A percentile compares a stretch with the other conserved stretches of the same genome.
Conservation (phyloP, 2,888 invertebrate genomes). For the Cremastobaeus sp. region DNA sequence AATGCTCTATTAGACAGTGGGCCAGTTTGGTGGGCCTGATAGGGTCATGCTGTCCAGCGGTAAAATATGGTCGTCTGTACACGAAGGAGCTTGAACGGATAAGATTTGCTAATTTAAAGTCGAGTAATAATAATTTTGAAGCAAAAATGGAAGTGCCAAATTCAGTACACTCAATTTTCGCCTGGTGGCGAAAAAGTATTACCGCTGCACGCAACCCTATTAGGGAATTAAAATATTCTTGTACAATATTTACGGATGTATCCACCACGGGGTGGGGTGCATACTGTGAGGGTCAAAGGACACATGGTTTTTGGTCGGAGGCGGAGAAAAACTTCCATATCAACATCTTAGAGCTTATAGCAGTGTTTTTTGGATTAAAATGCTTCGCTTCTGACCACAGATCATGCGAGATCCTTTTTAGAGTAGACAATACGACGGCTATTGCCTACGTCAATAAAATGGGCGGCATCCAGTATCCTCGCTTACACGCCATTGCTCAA, state of each 20-base stretch:
- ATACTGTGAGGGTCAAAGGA: conserved; percentile 14
- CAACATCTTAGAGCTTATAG: conserved; percentile 51
- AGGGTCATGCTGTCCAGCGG: conserved; percentile 41
- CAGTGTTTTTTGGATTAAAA: conserved; percentile 42
- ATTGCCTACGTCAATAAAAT: conserved; percentile 40
- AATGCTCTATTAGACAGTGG: conserved; percentile 35
- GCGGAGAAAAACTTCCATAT: conserved; percentile 34
- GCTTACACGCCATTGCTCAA: conserved; percentile 27
- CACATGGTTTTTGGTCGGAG: conserved; percentile 33
- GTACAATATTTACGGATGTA: conserved; percentile 48
- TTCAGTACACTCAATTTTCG: neutral
- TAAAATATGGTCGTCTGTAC: conserved; percentile 48
- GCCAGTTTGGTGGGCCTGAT: conserved; percentile 40
- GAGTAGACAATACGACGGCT: conserved; percentile 55
- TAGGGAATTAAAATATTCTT: conserved; percentile 5
- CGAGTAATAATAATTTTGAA: conserved; percentile 30
- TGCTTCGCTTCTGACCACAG: conserved; percentile 34
- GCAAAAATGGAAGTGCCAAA: conserved; percentile 7
- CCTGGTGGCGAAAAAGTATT: conserved; percentile 42
- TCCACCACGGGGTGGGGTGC: conserved; percentile 50
- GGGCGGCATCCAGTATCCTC: conserved; percentile 35
- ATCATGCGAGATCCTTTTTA: conserved; percentile 43
- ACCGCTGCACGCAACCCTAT: conserved; percentile 14
- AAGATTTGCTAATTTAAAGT: conserved; percentile 16
- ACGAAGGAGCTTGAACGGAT: conserved; percentile 45